Percentiles rank a stretch among this genome's conserved stretches.
Evolutionary conservation across 2,888 invertebrate genomes (phyloP).

Genomic region (Microctonus brassicae): DNA sequence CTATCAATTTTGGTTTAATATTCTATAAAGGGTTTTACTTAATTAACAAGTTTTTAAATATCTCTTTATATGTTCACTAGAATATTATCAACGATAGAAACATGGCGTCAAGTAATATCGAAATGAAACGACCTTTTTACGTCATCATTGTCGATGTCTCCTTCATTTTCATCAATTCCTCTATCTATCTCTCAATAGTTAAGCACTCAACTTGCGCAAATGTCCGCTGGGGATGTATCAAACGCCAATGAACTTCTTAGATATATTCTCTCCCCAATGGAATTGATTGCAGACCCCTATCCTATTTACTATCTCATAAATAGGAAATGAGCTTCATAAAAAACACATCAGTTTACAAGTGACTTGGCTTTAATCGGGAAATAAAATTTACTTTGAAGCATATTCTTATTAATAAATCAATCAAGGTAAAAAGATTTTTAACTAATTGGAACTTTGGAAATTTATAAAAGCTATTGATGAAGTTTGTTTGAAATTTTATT

Average conservation of each 20-base stretch:
- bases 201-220: not conserved
- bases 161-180: not conserved
- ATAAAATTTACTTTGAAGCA: not conserved
- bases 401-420: not conserved
- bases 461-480: not conserved
- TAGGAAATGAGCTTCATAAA: not conserved
- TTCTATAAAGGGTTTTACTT: too few species aligned
- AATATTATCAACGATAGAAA: not conserved
- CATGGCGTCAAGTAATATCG: not conserved
- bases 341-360: not conserved
- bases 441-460: not conserved
- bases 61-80: too few species aligned
- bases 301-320: not conserved
- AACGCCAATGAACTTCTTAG: not conserved
- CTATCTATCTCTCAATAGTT: not conserved
- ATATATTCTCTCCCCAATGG: not conserved
- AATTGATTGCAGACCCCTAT: conserved; percentile 8
- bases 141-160: not conserved
- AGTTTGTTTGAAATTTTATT: not conserved
- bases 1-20: too few species aligned
- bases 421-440: not conserved
- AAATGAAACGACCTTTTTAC: not conserved
- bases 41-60: not conserved
- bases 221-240: not conserved
- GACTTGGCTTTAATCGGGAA: not conserved